phyloP scores from a whole-genome alignment of 2,888 invertebrate species.

The Cerceris ruficornis region DNA sequence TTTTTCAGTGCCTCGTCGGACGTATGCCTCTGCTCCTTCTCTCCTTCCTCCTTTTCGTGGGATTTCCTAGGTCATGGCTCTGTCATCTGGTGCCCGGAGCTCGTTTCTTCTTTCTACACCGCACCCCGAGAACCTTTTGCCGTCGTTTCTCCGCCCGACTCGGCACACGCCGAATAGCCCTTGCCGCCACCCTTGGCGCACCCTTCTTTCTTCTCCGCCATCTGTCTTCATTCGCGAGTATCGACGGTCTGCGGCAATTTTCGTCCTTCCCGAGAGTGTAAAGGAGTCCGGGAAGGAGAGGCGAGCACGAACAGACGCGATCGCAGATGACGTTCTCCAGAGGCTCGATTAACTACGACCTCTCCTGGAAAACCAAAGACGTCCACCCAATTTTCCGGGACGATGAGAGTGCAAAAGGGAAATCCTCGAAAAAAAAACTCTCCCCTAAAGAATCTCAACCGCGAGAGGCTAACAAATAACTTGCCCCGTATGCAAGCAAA shows the following conservation, averaged over 20 bases:
- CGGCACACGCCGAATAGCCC: slow-evolving; percentile 60
- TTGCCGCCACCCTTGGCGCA: slow-evolving; percentile 18
- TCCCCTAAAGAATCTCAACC: not conserved
- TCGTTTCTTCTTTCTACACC: slow-evolving; percentile 44
- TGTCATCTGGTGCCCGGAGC: slow-evolving; percentile 72
- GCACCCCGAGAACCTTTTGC: slow-evolving; percentile 36
- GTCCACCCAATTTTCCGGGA: no score
- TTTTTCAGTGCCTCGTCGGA: slow-evolving; percentile 70
- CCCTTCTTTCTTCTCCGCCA: slow-evolving; percentile 49
- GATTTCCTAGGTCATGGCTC: slow-evolving; percentile 74
- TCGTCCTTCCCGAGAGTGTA: slow-evolving; percentile 23
- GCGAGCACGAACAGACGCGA: not conserved
- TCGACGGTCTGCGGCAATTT: slow-evolving; percentile 48
- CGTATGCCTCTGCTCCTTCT: slow-evolving; percentile 54
- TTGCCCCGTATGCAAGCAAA: slow-evolving; percentile 15
- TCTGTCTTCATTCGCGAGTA: slow-evolving; percentile 62
- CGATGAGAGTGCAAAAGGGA: no score
- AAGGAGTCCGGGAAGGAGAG: slow-evolving; percentile 2
- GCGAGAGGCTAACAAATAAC: not conserved
- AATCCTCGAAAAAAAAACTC: slow-evolving; percentile 1
- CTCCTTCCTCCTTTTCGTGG: slow-evolving; percentile 48
- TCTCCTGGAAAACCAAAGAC: no score
- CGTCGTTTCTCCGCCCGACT: slow-evolving; percentile 30
- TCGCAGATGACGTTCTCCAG: slow-evolving; percentile 29
- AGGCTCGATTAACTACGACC: no score